phyloP scores from a whole-genome alignment of 2,113 vertebrate genomes.

The Euleptes europaea region DNA sequence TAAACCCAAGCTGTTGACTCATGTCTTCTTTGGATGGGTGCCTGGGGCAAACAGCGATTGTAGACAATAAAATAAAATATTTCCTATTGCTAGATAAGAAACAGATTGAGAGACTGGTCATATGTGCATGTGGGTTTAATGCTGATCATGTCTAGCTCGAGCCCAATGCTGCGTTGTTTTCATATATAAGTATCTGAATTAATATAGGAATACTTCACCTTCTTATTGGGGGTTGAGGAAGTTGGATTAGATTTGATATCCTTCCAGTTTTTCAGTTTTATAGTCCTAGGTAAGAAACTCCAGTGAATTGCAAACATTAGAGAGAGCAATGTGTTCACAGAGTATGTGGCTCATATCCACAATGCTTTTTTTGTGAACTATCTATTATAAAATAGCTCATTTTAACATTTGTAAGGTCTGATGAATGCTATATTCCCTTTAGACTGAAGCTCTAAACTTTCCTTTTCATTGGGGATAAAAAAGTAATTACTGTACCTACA shows the following conservation, averaged over 20 bases:
- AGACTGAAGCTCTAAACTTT: conserved; percentile 23
- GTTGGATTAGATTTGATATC: not conserved
- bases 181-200: not conserved
- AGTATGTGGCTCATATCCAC: conserved; percentile 6
- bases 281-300: not conserved
- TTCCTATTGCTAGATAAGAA: not conserved
- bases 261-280: not conserved
- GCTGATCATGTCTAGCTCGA: not conserved
- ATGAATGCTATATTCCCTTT: conserved; percentile 44
- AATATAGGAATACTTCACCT: not conserved
- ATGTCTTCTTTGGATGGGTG: too few species aligned
- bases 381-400: conserved; percentile 59
- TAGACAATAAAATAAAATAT: not conserved
- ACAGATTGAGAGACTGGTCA: not conserved
- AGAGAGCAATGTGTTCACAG: conserved; percentile 24
- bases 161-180: not conserved
- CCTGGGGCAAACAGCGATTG: not conserved
- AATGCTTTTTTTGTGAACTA: conserved; percentile 46
- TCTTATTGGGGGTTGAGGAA: not conserved
- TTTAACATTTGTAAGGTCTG: conserved; percentile 61
- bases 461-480: conserved; percentile 44
- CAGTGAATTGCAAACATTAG: not conserved
- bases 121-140: not conserved
- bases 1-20: too few species aligned
- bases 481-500: conserved; percentile 66